Conservation (phyloP, 1,140 invertebrate genomes). For the Drosophila athabasca region DNA sequence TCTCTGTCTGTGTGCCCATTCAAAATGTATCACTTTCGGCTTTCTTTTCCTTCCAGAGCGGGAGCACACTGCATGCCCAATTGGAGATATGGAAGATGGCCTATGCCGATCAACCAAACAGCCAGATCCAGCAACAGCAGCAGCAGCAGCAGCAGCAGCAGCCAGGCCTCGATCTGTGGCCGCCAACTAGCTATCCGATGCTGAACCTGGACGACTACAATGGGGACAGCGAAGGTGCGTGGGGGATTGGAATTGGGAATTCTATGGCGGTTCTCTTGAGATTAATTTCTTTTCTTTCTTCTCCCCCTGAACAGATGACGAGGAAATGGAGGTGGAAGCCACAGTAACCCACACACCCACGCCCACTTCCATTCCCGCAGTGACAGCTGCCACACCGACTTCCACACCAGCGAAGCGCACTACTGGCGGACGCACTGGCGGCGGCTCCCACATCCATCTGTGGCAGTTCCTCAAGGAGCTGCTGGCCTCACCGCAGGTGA, state of each 20-base stretch:
- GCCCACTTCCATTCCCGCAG: neutral
- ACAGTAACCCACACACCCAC: constrained; percentile 20
- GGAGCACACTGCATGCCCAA: constrained; percentile 93
- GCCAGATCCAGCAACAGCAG: constrained; percentile 28
- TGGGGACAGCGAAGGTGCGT: constrained; percentile 67
- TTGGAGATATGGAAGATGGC: constrained; percentile 95
- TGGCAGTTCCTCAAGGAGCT: constrained; percentile 99
- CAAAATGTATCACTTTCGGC: constrained; percentile 62
- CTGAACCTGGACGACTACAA: constrained; percentile 49
- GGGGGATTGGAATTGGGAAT: constrained; percentile 8
- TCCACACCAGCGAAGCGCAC: constrained; percentile 58
- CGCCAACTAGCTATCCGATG: constrained; percentile 42
- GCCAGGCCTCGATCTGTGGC: constrained; percentile 41
- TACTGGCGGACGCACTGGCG: constrained; percentile 84
- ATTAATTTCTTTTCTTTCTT: constrained; percentile 19
- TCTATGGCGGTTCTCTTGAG: neutral
- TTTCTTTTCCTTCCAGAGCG: constrained; percentile 86
- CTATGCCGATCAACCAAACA: constrained; percentile 68
- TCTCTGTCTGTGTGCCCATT: constrained; percentile 41
- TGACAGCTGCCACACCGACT: constrained; percentile 14
- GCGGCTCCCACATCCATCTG: constrained; percentile 96
- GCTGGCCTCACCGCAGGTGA: constrained; percentile 91
- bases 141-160: constrained; percentile 21
- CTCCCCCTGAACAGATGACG: constrained; percentile 85
- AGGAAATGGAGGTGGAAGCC: constrained; percentile 83